Conservation (phyloP, 2,797 vertebrate species). For the Onychomys leucogaster region DNA sequence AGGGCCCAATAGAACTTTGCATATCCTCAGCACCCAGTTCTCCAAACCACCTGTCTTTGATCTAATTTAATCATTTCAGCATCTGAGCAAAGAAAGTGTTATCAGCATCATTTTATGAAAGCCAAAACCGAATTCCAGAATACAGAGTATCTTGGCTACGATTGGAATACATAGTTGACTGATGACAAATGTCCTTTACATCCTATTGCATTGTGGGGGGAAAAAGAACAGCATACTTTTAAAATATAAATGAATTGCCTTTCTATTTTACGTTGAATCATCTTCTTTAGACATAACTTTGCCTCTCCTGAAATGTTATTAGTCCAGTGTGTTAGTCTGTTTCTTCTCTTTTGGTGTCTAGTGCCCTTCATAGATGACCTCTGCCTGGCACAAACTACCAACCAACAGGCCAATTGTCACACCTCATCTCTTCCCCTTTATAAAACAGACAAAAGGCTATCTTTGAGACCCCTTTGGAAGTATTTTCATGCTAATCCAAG, state of each 20-base stretch:
- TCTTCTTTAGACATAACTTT: slow-evolving; percentile 22
- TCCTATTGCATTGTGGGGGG: background rate
- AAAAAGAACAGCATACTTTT: background rate
- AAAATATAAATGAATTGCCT: background rate
- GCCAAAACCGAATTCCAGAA: background rate
- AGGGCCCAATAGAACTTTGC: background rate
- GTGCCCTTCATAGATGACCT: slow-evolving; percentile 78
- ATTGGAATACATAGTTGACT: background rate
- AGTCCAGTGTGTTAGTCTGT: slow-evolving; percentile 46
- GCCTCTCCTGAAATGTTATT: slow-evolving; percentile 55
- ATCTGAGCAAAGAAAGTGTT: background rate
- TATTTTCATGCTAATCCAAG: slow-evolving; percentile 80
- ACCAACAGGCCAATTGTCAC: slow-evolving; percentile 79
- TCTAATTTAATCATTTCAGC: background rate
- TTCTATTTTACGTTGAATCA: slow-evolving; percentile 49
- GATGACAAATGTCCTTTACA: background rate
- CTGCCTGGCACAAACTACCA: slow-evolving; percentile 67
- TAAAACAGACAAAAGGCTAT: slow-evolving; percentile 74
- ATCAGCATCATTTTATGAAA: background rate
- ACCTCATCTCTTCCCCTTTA: slow-evolving; percentile 80
- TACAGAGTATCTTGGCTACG: background rate
- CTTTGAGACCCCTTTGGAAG: slow-evolving; percentile 79
- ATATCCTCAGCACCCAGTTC: background rate
- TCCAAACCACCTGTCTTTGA: background rate
- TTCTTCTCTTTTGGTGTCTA: slow-evolving; percentile 69